Evolutionary conservation across 2,113 vertebrate genomes (phyloP), one percentile per base, ranked within the genome.

Genomic region (Rhinoderma darwinii): DNA sequence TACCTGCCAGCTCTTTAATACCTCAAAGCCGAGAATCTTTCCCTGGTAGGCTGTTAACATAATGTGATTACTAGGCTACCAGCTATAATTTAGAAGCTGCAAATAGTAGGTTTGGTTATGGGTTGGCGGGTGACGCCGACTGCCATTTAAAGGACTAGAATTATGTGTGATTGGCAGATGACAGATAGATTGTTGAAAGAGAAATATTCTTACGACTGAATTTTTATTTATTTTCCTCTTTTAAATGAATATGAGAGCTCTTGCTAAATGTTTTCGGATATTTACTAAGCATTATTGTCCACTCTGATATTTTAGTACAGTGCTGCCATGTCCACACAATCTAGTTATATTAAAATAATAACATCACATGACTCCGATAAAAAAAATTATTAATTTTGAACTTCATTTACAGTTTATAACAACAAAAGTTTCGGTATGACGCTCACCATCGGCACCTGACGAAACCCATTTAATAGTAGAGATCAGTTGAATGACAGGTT

Each of bases 41-140:
- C n/a, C 78, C 15, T 37, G 78, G 8, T 63, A 43, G 27, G 78
- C 56, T 54, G 76, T 80, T 80, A 80, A 80, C 50, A 80, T 80
- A 80, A 80, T 80, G 59, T 59, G 50, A 80, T 80, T 56, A 80
- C 51, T 25, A 56, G 51, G 50, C 77, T 41, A 39, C 51, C 77
- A 39, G 35, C 77, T 80, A 80, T 80, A 80, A 80, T 80, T 80
- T 59, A 39, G n/a, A 37, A 37, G 35, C 51, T 56, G 35, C 50
- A 56, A 80, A 80, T 80, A 59, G 32, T 56, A 80, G 51, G 77
- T 54, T 80, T 80, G 32, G 32, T 14, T 25, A 25, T 59, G 77
- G 51, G 20, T 35, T 80, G 30, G 30, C 51, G 35, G 77, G 22
- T 59, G 77, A 35, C 51, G 35, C 51, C 51, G 20, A 35, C 35